Base-by-base conservation (phyloP, 2,113 vertebrate species). In the Gambusia holbrooki region DNA sequence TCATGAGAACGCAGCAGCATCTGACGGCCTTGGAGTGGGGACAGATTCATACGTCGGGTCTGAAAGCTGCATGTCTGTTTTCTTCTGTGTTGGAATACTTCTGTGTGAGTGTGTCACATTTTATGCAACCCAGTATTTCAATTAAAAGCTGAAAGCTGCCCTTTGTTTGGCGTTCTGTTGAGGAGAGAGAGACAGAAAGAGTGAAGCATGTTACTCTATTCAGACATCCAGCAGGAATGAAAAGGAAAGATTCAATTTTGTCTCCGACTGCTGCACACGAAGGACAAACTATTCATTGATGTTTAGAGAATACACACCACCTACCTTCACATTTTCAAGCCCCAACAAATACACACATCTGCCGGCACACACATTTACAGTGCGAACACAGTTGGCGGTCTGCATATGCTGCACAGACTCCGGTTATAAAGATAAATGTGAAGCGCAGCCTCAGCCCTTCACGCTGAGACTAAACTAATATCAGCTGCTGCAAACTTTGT, bases 211-310 rank as follows among this genome's bases (percentile, higher is more conserved):
- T 86, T 78, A 70, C 63, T 88, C 87, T 85, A 79, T 92, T 92
- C 85, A 90, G 90, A 90, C 82, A 74, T 85, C 84, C 82, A 76
- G 68, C 0, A 40, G 61, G 28, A 84, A 80, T 51, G 32, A 87
- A 89, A 81, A 62, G 61, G 64, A 87, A 72, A 67, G 71, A 86
- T 89, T 89, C 74, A 74, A 68, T 87, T 86, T n/a, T 61, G 82
- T 86, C 74, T 73, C 71, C 35, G 69, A 70, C 82, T 75, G 90
- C 73, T n/a, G 65, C 9, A 42, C 63, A 62, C 76, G 89, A 92
- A 91, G 92, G 92, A 93, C 89, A 77, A 78, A 83, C 68, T 77
- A 84, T 90, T 92, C 88, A 90, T 29, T 48, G 78, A 66, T 28
- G 61, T 82, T 84, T 68, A 37, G 81, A 82, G 75, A 73, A 73